Evolutionary conservation across 2,797 vertebrate species (phyloP), one percentile per base, ranked within the genome.

Genomic region (Dendrocincla tyrannina): DNA sequence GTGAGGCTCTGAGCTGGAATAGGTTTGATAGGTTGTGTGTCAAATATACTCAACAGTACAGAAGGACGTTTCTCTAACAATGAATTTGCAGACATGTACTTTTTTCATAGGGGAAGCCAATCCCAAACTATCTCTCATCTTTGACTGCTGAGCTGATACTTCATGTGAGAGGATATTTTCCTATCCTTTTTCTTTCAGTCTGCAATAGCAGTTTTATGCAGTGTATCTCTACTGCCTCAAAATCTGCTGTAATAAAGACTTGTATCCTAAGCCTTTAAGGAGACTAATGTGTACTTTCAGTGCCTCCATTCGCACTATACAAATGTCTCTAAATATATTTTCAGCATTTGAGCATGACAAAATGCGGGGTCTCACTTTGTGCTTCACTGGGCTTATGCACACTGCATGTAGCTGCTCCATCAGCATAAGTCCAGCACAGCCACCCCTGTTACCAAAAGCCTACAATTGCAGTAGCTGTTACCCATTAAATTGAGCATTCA

Each of bases 231-330:
- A 2, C 30, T 67, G 49, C 33, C 35, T 75, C 75, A 67, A 70
- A 92, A 74, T 42, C 27, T 74, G 10, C 37, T 49, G 24, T 46
- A 75, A 12, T 46, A 72, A 84, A 37, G 28, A 33, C 35, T 64
- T 41, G 19, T 53, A 69, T 66, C 25, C 25, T 17, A 59, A 79
- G 32, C 39, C 42, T 84, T 64, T 69, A 17, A 66, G 39, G 56
- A 89, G 14, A 70, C 10, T 19, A 27, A 39, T 0, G 0, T 56
- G 25, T 66, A 13, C n/a, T 27, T 73, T 44, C 76, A 59, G 3
- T 56, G 60, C 20, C 49, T 91, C 41, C 24, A 16, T 88, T 78
- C 74, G 47, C 5, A 5, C 59, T 53, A 2, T 35, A 47, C 13
- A 37, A 35, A 59, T 67, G 41, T 33, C 64, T 77, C 82, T 50